phyloP scores from a whole-genome alignment of 2,113 vertebrate genomes.

The Pangasianodon gigas region DNA sequence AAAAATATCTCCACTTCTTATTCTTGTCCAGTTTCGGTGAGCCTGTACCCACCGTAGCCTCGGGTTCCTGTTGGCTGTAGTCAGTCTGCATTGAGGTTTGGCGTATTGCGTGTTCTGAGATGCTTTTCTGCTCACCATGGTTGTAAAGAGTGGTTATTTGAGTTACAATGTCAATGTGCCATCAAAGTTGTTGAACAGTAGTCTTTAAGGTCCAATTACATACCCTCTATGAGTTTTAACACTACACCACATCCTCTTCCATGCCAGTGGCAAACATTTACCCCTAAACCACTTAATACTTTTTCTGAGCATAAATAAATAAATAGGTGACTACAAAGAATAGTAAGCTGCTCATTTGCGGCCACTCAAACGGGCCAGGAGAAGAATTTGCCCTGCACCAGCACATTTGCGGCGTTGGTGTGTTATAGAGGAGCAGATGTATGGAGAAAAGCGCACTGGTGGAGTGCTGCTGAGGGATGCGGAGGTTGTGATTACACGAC shows the following conservation, averaged over 20 bases:
- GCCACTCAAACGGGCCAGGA: background rate
- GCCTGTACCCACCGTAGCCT: too few relatives aligned
- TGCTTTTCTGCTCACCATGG: background rate
- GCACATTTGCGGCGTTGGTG: background rate
- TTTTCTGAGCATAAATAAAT: background rate
- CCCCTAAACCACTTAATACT: background rate
- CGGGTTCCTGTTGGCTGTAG: too few relatives aligned
- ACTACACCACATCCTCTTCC: background rate
- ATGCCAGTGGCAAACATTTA: background rate
- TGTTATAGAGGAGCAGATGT: constrained; percentile 17
- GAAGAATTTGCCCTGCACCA: background rate
- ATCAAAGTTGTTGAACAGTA: background rate
- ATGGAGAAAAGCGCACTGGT: background rate
- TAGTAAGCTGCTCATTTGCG: background rate
- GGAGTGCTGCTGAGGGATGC: background rate
- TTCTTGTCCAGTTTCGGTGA: too few relatives aligned
- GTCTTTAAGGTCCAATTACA: background rate
- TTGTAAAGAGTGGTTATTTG: background rate
- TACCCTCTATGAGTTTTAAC: background rate
- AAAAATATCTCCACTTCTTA: too few relatives aligned
- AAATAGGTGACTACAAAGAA: background rate
- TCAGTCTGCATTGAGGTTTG: background rate
- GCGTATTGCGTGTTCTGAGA: background rate
- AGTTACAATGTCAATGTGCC: background rate
- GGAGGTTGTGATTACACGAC: constrained; percentile 20